Conservation (phyloP, 2,797 vertebrate species). For the Myotis findleyi region DNA sequence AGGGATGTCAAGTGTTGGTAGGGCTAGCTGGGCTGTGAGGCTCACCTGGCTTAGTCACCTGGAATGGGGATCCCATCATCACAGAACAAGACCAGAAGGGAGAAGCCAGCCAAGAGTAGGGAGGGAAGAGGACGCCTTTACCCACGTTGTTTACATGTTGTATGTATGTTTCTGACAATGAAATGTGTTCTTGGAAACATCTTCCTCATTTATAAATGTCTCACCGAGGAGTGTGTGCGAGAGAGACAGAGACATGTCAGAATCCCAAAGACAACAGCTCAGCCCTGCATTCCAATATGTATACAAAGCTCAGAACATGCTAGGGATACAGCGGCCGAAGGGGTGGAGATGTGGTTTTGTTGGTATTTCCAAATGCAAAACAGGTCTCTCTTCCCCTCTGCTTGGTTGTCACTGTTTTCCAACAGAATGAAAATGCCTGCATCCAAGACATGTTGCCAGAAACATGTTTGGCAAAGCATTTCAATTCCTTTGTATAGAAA, state of each 20-base stretch:
- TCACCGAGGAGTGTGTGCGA: neutral
- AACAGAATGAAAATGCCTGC: slow-evolving; percentile 56
- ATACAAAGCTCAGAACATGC: slow-evolving; percentile 43
- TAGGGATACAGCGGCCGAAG: slow-evolving; percentile 64
- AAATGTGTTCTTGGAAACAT: slow-evolving; percentile 43
- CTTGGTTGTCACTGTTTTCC: slow-evolving; percentile 52
- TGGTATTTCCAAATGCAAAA: slow-evolving; percentile 81
- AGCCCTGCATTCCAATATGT: slow-evolving; percentile 46
- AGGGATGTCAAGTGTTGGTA: neutral
- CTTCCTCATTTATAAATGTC: slow-evolving; percentile 39
- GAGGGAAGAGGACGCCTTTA: neutral
- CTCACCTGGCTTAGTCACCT: neutral
- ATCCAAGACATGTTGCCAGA: slow-evolving; percentile 62
- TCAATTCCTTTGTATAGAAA: slow-evolving; percentile 64
- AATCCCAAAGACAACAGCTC: slow-evolving; percentile 54
- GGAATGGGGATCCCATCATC: neutral
- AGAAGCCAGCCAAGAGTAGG: neutral
- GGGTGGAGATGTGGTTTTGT: slow-evolving; percentile 70
- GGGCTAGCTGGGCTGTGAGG: neutral
- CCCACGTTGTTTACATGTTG: neutral
- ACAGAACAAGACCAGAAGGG: neutral
- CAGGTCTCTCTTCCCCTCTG: slow-evolving; percentile 65
- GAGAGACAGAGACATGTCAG: slow-evolving; percentile 22
- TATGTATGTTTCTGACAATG: slow-evolving; percentile 28
- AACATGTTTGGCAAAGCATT: slow-evolving; percentile 65